These are phyloP conservation scores for Cyanoliseus patagonus DNA, from an alignment of 2,113 vertebrate genomes.

Conservation along the genomic window DNA sequence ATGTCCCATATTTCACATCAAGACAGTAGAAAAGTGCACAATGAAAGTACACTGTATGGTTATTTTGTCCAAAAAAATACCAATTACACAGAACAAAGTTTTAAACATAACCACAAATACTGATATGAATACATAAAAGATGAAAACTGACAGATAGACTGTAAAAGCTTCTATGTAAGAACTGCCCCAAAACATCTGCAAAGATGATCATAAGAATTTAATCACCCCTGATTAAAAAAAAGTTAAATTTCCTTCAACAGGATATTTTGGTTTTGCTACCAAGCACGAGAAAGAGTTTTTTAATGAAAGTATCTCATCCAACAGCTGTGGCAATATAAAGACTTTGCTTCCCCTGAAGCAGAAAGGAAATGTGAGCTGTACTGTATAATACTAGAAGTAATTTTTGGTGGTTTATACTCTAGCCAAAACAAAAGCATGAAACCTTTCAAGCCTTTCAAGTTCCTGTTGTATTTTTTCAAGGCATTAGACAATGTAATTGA, in stretches of 20 bases:
- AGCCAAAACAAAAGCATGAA: conserved; percentile 25
- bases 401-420: not conserved
- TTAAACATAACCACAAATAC: not conserved
- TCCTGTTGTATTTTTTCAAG: not conserved
- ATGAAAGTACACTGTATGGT: not conserved
- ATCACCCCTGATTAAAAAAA: not conserved
- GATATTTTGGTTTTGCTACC: conserved; percentile 30
- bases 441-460: not conserved
- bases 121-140: not conserved
- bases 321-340: conserved; percentile 10
- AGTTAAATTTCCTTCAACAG: conserved; percentile 21
- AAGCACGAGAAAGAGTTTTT: conserved; percentile 22
- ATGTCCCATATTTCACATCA: not conserved
- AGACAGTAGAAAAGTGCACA: not conserved
- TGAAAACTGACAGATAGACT: not conserved
- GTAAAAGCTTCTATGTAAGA: not conserved
- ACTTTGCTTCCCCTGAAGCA: not conserved
- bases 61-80: not conserved
- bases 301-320: conserved; percentile 18
- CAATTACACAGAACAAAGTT: not conserved
- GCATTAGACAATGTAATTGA: not conserved
- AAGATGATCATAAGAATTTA: conserved; percentile 15
- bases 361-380: not conserved
- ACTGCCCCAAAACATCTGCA: conserved; percentile 33
- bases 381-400: not conserved